Conservation (phyloP, 2,888 invertebrate species). For the Mythimna ferrago region DNA sequence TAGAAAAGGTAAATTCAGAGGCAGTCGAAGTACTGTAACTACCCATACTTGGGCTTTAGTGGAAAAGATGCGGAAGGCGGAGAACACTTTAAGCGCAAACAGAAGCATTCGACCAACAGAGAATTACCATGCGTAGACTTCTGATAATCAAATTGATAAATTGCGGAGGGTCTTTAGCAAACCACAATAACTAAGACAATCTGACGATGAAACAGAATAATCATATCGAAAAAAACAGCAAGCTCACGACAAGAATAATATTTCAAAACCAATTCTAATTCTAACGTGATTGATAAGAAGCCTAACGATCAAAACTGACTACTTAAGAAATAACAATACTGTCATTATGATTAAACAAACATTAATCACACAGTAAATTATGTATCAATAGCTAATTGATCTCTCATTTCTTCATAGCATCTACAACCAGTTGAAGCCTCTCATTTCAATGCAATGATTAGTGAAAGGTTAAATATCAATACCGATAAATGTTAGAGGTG, state of each 20-base stretch:
- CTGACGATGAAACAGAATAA: no score
- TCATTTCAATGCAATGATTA: slow-evolving; percentile 40
- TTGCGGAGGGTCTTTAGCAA: no score
- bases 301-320: not conserved
- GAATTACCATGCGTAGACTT: no score
- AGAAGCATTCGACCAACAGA: no score
- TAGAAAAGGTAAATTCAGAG: no score
- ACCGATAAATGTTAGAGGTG: slow-evolving; percentile 41
- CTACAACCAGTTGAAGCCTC: slow-evolving; percentile 20
- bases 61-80: no score
- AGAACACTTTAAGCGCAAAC: no score
- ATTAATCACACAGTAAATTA: slow-evolving; percentile 20
- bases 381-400: slow-evolving; percentile 17
- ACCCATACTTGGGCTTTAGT: no score
- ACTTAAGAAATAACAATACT: not conserved
- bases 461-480: slow-evolving; percentile 60
- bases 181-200: no score
- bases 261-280: not conserved
- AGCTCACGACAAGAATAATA: not conserved
- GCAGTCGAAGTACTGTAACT: no score
- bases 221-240: not conserved
- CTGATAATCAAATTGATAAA: no score
- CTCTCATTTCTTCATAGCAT: slow-evolving; percentile 7
- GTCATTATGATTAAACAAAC: slow-evolving; percentile 2
- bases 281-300: not conserved